Evolutionary conservation across 2,888 invertebrate genomes (phyloP).

Genomic region (Andrena camellia): DNA sequence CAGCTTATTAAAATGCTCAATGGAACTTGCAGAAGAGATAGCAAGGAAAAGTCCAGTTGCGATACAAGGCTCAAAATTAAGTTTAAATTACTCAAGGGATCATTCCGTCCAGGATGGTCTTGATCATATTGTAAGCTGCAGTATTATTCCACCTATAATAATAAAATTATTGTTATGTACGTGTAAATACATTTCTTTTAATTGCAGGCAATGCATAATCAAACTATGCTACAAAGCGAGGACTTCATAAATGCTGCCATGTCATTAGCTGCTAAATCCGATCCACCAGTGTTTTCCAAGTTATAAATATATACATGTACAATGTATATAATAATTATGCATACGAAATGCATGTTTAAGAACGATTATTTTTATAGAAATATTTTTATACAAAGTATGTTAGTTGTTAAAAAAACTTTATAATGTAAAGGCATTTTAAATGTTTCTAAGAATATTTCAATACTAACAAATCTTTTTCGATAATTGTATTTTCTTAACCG

Average conservation of each 20-base stretch:
- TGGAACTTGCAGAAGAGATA: constrained; percentile 92
- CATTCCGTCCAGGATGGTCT: constrained; percentile 95
- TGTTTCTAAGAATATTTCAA: constrained; percentile 11
- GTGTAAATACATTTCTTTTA: constrained; percentile 53
- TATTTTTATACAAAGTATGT: constrained; percentile 31
- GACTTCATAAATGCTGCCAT: constrained; percentile 93
- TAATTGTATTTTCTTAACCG: neutral
- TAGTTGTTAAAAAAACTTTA: constrained; percentile 3
- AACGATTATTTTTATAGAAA: constrained; percentile 26
- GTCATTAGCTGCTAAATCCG: constrained; percentile 90
- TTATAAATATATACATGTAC: constrained; percentile 85
- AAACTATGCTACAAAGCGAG: constrained; percentile 95
- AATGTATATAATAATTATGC: constrained; percentile 6
- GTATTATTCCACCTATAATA: constrained; percentile 76
- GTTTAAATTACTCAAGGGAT: constrained; percentile 94
- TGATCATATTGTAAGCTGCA: constrained; percentile 93
- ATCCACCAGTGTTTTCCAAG: constrained; percentile 92
- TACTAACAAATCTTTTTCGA: constrained; percentile 36
- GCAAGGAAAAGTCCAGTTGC: constrained; percentile 97
- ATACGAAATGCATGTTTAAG: constrained; percentile 3
- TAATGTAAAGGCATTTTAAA: constrained; percentile 20
- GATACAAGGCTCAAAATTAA: constrained; percentile 95
- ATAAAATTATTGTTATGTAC: constrained; percentile 42
- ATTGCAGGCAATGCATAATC: constrained; percentile 92
- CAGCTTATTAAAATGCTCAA: constrained; percentile 90